Conservation (phyloP, 2,113 vertebrate species). For the Hiodon alosoides region DNA sequence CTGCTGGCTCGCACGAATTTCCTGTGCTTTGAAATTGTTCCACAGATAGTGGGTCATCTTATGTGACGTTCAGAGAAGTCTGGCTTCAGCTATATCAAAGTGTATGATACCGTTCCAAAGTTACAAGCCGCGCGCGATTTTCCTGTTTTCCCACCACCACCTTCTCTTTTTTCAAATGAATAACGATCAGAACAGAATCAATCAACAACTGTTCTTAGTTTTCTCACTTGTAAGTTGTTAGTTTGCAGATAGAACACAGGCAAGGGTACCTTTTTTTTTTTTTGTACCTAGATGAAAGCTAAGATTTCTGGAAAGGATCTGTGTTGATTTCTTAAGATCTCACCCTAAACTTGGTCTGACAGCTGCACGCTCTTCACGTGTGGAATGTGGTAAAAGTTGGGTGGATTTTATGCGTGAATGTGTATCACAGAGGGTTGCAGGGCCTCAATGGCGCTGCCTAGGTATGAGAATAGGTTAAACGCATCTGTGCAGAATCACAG, state of each 20-base stretch:
- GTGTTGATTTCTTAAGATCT: constrained; percentile 5
- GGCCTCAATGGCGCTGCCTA: background rate
- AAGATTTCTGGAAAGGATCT: constrained; percentile 12
- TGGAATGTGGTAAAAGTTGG: background rate
- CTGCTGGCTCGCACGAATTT: constrained; percentile 60
- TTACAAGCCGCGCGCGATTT: constrained; percentile 10
- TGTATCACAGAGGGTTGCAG: constrained; percentile 10
- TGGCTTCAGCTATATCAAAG: constrained; percentile 60
- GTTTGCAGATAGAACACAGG: too few species aligned
- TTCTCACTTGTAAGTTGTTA: background rate
- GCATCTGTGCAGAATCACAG: constrained; percentile 21
- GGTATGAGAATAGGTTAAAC: constrained; percentile 8
- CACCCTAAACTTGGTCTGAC: constrained; percentile 13
- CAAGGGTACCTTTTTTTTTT: background rate
- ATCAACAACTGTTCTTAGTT: background rate
- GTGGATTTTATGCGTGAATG: constrained; percentile 6
- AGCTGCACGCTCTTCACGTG: background rate
- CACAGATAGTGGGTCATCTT: constrained; percentile 57
- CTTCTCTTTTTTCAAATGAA: constrained; percentile 3
- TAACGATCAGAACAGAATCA: background rate
- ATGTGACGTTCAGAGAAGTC: constrained; percentile 66
- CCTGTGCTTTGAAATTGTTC: constrained; percentile 71
- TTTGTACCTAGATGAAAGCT: constrained; percentile 17
- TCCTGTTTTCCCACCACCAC: background rate
- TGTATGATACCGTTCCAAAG: constrained; percentile 17